Base-by-base conservation (phyloP, 2,888 invertebrate genomes). In the Patella ulyssiponensis region DNA sequence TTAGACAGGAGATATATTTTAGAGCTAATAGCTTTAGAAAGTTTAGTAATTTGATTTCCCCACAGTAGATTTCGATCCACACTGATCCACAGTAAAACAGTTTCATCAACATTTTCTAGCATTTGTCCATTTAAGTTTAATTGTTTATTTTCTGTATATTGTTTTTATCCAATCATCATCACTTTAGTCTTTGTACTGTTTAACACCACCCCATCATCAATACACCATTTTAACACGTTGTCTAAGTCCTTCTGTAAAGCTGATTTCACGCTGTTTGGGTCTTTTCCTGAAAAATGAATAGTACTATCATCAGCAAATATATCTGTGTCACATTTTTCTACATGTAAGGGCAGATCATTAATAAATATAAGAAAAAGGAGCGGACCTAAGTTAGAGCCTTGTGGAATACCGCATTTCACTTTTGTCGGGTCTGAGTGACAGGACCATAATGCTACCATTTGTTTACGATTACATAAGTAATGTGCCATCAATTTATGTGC, bases 201-300 rank as follows among this genome's bases (percentile, higher is more conserved):
- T 23, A 64, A 20, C 23, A 64, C 64, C 64, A 64, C n/a, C n/a
- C 64, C 64, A 64, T 64, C n/a, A 64, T 64, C n/a, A 23, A 20
- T 20, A 20, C 64, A 64, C 64, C 64, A 64, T 64, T 64, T n/a
- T n/a, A 20, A 20, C 9, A 64, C 23, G 23, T 20, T 64, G 64
- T 64, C 64, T 64, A 64, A 64, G 23, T 64, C 64, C 23, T 64
- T 23, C n/a, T 58, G 58, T n/a, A 64, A 64, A 20, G 23, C 7
- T 64, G 7, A 20, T 64, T 64, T n/a, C n/a, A 64, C 23, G 23
- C 64, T 64, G 64, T 64, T 12, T 20, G 7, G 64, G 23, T n/a
- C 23, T 64, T 20, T 64, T 20, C 64, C 20, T 9, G 11, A 64
- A 64, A 64, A 23, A 64, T n/a, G 64, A 20, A 64, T 54, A 54